Evolutionary conservation across 2,888 invertebrate species (phyloP).

Genomic region (Eilema griseolum): DNA sequence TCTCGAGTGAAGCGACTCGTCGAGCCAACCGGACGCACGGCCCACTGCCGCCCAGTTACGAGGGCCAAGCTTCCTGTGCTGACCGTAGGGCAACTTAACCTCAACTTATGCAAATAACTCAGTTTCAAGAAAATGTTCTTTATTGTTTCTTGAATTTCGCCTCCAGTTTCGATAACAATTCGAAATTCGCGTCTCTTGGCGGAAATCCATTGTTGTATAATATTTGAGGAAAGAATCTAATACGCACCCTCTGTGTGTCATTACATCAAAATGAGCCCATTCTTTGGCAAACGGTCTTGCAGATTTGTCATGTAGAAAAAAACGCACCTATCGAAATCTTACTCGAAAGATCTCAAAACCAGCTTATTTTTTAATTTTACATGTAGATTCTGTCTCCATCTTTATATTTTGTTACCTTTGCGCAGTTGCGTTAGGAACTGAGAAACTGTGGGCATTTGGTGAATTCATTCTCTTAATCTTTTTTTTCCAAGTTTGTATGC

Average conservation of each 20-base stretch:
- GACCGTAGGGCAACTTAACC: slow-evolving; percentile 52
- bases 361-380: not conserved
- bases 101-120: slow-evolving; percentile 59
- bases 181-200: not conserved
- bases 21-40: slow-evolving; percentile 71
- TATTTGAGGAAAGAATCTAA: not conserved
- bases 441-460: not conserved
- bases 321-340: not conserved
- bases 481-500: not conserved
- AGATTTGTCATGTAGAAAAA: not conserved
- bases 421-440: not conserved
- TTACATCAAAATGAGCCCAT: slow-evolving; percentile 1
- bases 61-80: slow-evolving; percentile 73
- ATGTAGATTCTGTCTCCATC: not conserved
- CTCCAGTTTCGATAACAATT: not conserved
- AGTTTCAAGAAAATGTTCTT: slow-evolving; percentile 47
- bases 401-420: not conserved
- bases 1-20: slow-evolving; percentile 56
- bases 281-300: not conserved
- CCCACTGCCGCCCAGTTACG: slow-evolving; percentile 70
- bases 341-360: not conserved
- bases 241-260: not conserved
- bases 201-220: not conserved
- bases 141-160: not conserved
- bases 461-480: not conserved